These are phyloP conservation scores for Nyctereutes procyonoides DNA, from an alignment of 2,113 vertebrate species.

Conservation along the genomic window DNA sequence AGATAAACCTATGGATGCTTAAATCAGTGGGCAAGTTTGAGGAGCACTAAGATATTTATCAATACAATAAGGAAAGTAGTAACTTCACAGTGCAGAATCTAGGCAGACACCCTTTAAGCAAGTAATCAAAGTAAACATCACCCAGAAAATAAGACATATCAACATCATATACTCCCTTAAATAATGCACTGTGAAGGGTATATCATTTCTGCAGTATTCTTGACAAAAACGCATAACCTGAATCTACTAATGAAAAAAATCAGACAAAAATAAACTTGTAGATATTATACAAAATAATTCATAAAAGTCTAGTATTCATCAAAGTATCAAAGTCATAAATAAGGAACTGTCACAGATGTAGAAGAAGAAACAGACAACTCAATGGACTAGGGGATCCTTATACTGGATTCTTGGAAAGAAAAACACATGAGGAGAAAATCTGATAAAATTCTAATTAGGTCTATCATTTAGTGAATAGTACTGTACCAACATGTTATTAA, in stretches of 20 bases:
- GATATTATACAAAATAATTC: background rate
- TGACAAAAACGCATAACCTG: background rate
- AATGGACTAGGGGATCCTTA: background rate
- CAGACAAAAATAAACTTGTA: background rate
- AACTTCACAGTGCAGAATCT: background rate
- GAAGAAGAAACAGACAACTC: background rate
- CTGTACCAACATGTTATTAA: background rate
- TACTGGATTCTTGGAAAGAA: background rate
- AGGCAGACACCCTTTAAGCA: background rate
- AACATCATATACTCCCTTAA: background rate
- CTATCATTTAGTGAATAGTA: background rate
- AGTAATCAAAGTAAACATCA: background rate
- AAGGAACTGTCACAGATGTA: background rate
- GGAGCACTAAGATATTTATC: background rate
- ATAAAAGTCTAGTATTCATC: background rate
- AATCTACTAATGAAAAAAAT: background rate
- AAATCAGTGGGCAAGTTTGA: background rate
- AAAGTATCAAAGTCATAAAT: conserved; percentile 25
- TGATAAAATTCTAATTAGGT: background rate
- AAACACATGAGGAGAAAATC: background rate
- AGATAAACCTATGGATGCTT: background rate
- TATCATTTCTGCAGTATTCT: background rate
- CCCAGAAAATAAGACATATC: background rate
- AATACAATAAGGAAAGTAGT: background rate
- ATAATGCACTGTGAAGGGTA: background rate